Percentiles rank a stretch among this genome's conserved stretches.
Evolutionary conservation across 1,140 invertebrate species (phyloP).

Genomic region (Phthorimaea operculella): DNA sequence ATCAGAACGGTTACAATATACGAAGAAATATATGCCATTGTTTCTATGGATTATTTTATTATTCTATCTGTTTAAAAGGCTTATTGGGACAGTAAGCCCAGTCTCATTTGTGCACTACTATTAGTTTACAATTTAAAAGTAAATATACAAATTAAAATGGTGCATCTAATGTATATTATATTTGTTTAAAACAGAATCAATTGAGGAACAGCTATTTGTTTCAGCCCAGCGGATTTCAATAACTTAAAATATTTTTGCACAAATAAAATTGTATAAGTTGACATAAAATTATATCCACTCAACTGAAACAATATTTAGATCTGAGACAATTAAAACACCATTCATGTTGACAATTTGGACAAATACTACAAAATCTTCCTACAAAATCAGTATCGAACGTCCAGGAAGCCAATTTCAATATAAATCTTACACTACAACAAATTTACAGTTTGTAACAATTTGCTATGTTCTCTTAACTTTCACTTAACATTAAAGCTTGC

Average conservation of each 20-base stretch:
- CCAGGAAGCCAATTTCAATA: conserved; percentile 45
- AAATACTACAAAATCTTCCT: neutral
- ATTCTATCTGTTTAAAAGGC: too few species aligned
- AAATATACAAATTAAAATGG: conserved; percentile 44
- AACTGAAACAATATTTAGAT: too few species aligned
- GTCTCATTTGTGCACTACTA: conserved; percentile 45
- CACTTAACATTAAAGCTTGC: conserved; percentile 61
- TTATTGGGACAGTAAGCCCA: too few species aligned
- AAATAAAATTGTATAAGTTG: too few species aligned
- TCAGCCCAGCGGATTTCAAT: too few species aligned
- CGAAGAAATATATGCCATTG: conserved; percentile 15
- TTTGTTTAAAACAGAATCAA: neutral
- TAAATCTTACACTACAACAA: conserved; percentile 55
- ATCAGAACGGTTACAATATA: conserved; percentile 33
- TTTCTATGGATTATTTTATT: too few species aligned
- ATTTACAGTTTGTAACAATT: conserved; percentile 60
- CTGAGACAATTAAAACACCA: too few species aligned
- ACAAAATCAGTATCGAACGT: conserved; percentile 35
- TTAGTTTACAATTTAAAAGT: conserved; percentile 45
- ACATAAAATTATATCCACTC: too few species aligned
- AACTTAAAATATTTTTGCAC: too few species aligned
- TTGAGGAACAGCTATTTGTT: too few species aligned
- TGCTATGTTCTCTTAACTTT: conserved; percentile 44
- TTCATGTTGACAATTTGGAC: too few species aligned
- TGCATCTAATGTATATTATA: conserved; percentile 28